phyloP scores from a whole-genome alignment of 1,140 invertebrate species.

The Hirudo medicinalis region DNA sequence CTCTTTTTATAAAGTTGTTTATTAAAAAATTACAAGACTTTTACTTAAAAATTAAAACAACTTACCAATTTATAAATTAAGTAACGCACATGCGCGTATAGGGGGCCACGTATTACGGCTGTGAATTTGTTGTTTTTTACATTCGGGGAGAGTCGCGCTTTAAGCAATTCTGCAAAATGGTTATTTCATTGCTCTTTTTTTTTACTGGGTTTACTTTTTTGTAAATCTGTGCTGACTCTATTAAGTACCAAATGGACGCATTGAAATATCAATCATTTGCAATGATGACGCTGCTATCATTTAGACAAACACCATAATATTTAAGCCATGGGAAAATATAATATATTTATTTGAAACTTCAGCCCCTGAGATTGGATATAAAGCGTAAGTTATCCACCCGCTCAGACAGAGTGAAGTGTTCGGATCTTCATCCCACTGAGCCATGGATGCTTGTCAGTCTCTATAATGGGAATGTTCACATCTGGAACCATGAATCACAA shows the following conservation, averaged over 20 bases:
- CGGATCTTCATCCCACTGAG: constrained; percentile 90
- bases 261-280: not conserved
- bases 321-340: not conserved
- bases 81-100: not conserved
- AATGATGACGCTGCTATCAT: not conserved
- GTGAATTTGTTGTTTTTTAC: not conserved
- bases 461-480: constrained; percentile 96
- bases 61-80: too few species aligned
- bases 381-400: constrained; percentile 90
- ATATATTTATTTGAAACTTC: not conserved
- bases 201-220: not conserved
- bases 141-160: not conserved
- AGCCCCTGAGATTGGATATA: constrained; percentile 60
- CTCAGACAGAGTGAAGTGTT: constrained; percentile 93
- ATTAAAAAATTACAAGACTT: too few species aligned
- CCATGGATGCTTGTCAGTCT: constrained; percentile 95
- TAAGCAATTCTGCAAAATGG: not conserved
- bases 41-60: too few species aligned
- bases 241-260: not conserved
- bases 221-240: not conserved
- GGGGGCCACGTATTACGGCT: constrained; percentile 1
- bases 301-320: not conserved
- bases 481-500: constrained; percentile 96
- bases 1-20: too few species aligned
- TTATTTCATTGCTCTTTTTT: not conserved